These are phyloP conservation scores for Rhinolophus sinicus DNA, from an alignment of 2,113 vertebrate species.

Conservation along the genomic window DNA sequence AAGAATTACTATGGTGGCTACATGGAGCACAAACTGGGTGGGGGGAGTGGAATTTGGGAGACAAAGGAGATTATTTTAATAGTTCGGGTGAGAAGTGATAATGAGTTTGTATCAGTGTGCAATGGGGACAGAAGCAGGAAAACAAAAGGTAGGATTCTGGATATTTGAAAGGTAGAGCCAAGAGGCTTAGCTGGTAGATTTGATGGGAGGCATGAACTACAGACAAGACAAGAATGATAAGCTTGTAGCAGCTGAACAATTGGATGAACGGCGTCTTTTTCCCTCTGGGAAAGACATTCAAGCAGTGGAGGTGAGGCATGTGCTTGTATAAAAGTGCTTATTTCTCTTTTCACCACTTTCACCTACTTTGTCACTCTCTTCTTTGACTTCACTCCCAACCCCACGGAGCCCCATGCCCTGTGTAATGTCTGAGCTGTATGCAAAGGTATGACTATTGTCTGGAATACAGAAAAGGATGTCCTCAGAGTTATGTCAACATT, in stretches of 20 bases:
- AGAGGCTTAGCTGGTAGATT: not conserved
- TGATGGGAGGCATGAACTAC: not conserved
- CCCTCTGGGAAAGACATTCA: not conserved
- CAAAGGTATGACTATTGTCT: not conserved
- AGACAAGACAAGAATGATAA: not conserved
- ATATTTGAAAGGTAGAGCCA: not conserved
- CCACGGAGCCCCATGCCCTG: not conserved
- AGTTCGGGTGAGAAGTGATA: not conserved
- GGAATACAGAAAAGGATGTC: not conserved
- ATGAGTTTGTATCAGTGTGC: not conserved
- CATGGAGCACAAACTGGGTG: not conserved
- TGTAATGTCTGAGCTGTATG: not conserved
- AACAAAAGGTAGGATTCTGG: not conserved
- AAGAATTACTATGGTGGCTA: not conserved
- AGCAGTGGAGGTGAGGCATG: rapidly evolving
- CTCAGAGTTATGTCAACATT: not conserved
- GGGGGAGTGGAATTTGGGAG: not conserved
- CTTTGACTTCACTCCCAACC: not conserved
- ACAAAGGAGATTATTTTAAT: not conserved
- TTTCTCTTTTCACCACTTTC: not conserved
- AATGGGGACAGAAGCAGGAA: not conserved
- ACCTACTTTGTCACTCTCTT: not conserved
- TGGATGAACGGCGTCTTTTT: not conserved
- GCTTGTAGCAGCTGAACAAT: not conserved
- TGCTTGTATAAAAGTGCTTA: not conserved